phyloP scores from a whole-genome alignment of 2,113 vertebrate species.

The Sylvia atricapilla region DNA sequence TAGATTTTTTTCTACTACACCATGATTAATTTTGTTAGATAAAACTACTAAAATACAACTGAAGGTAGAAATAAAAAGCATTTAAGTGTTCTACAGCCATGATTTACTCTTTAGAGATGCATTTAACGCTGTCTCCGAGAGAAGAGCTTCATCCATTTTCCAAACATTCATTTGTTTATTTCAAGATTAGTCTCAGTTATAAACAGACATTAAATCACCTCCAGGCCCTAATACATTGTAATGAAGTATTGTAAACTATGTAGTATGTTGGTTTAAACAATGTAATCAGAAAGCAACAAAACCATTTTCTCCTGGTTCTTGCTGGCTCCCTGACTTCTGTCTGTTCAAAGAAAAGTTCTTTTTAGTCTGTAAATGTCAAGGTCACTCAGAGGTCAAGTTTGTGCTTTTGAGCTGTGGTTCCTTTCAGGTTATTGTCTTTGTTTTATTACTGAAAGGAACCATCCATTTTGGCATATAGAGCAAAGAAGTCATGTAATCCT shows the following conservation, averaged over 20 bases:
- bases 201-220: slow-evolving; percentile 75
- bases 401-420: slow-evolving; percentile 63
- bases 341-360: slow-evolving; percentile 62
- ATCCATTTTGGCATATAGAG: slow-evolving; percentile 68
- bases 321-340: slow-evolving; percentile 60
- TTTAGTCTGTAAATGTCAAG: slow-evolving; percentile 65
- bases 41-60: slow-evolving; percentile 47
- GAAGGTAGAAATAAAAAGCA: slow-evolving; percentile 59
- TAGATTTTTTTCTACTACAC: slow-evolving; percentile 4
- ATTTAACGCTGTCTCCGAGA: slow-evolving; percentile 54
- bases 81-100: slow-evolving; percentile 41
- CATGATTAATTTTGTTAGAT: slow-evolving; percentile 49
- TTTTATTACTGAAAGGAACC: slow-evolving; percentile 76
- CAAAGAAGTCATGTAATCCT: slow-evolving; percentile 69
- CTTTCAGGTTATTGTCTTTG: slow-evolving; percentile 70
- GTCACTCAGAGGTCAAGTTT: slow-evolving; percentile 72
- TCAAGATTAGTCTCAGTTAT: slow-evolving; percentile 67
- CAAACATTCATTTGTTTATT: slow-evolving; percentile 75
- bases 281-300: slow-evolving; percentile 73
- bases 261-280: slow-evolving; percentile 76
- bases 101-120: slow-evolving; percentile 54
- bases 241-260: slow-evolving; percentile 77
- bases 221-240: slow-evolving; percentile 68
- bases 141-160: slow-evolving; percentile 62
- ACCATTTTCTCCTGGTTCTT: slow-evolving; percentile 58